phyloP scores from a whole-genome alignment of 2,888 invertebrate species.

The Trissolcus japonicus region DNA sequence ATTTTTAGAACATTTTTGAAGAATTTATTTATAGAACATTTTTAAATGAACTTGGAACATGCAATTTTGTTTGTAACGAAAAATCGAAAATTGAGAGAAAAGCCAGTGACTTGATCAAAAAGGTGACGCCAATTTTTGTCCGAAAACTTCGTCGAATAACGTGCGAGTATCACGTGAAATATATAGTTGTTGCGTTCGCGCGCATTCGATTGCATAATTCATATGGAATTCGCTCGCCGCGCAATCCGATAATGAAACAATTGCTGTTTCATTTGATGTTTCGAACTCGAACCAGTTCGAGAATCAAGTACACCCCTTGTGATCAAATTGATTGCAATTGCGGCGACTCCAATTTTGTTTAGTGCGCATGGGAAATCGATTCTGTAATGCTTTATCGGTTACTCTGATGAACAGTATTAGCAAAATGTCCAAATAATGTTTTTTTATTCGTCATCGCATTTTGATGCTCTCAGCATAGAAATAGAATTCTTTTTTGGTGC shows the following conservation, averaged over 20 bases:
- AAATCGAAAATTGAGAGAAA: conserved; percentile 71
- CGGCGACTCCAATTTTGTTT: conserved; percentile 28
- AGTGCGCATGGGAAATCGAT: conserved; percentile 20
- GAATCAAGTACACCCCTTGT: conserved; percentile 12
- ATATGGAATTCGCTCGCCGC: conserved; percentile 19
- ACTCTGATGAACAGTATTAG: neutral
- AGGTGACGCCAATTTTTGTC: conserved; percentile 54
- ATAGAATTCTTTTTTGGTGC: too few species aligned
- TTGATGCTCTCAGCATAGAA: too few species aligned
- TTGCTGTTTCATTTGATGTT: conserved; percentile 42
- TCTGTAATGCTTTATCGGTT: conserved; percentile 17
- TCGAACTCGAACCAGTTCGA: conserved; percentile 15
- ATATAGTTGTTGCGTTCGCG: conserved; percentile 15
- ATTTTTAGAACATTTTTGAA: too few species aligned
- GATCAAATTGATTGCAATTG: conserved; percentile 37
- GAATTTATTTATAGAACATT: too few species aligned
- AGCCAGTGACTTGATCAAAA: conserved; percentile 52
- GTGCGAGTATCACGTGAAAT: conserved; percentile 22
- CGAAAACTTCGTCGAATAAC: conserved; percentile 34
- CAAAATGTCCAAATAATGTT: too few species aligned
- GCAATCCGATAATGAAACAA: conserved; percentile 36
- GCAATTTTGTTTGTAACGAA: conserved; percentile 68
- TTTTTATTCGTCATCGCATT: too few species aligned
- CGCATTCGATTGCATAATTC: conserved; percentile 38
- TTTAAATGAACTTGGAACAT: conserved; percentile 69